These are phyloP conservation scores for Drosophila peninsularis DNA, from an alignment of 2,888 invertebrate species.

Conservation along the genomic window DNA sequence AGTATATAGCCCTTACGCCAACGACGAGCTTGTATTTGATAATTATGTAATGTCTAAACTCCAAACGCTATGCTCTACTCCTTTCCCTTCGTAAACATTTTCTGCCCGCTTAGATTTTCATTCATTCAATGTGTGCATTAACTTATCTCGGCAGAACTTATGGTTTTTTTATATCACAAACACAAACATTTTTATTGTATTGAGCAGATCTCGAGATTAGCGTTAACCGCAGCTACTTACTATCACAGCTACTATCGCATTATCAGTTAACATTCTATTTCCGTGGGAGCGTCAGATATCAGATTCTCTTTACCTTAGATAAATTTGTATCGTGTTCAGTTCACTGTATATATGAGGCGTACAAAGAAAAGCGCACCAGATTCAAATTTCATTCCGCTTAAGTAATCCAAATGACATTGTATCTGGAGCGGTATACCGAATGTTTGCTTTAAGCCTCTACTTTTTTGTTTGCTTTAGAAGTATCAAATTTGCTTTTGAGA, in stretches of 20 bases:
- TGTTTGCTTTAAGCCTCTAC: not conserved
- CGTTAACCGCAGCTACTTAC: slow-evolving; percentile 1
- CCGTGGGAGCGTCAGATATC: slow-evolving; percentile 13
- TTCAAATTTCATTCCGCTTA: not conserved
- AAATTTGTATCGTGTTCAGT: not conserved
- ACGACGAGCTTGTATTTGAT: not conserved
- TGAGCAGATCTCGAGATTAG: slow-evolving; percentile 8
- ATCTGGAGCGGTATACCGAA: not conserved
- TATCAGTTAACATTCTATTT: slow-evolving; percentile 22
- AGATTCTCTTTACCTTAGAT: slow-evolving; percentile 2
- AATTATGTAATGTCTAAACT: not conserved
- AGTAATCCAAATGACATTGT: not conserved
- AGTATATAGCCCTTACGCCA: no score
- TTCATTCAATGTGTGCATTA: not conserved
- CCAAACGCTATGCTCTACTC: not conserved
- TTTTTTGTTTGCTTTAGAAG: not conserved
- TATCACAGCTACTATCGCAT: slow-evolving; percentile 14
- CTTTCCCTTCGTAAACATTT: not conserved
- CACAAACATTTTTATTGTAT: not conserved
- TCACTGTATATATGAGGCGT: not conserved
- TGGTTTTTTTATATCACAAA: not conserved
- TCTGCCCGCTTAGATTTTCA: not conserved
- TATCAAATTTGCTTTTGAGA: not conserved
- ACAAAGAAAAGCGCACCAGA: not conserved
- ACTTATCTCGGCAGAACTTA: not conserved